These are phyloP conservation scores for Neosilurus mollespiculum DNA, from an alignment of 2,797 vertebrate species.

Conservation along the genomic window DNA sequence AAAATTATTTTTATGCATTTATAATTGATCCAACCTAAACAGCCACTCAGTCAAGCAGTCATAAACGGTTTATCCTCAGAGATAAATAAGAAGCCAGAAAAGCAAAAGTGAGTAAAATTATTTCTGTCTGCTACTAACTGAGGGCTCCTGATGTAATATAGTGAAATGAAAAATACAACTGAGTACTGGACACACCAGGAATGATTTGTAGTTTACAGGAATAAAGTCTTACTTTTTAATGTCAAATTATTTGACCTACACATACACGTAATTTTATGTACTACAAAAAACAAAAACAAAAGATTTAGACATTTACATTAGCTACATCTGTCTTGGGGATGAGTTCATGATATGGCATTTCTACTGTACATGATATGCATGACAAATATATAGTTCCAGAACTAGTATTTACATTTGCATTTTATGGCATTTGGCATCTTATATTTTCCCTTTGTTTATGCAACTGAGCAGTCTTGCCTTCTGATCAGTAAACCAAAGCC, in stretches of 20 bases:
- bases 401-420: not conserved
- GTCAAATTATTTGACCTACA: not conserved
- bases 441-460: no score
- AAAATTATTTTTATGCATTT: not conserved
- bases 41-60: not conserved
- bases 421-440: no score
- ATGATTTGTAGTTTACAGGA: not conserved
- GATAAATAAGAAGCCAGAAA: not conserved
- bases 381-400: not conserved
- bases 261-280: not conserved
- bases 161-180: slow-evolving; percentile 15
- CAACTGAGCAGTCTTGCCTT: no score
- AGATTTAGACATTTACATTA: not conserved
- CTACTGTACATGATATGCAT: not conserved
- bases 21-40: not conserved
- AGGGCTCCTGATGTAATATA: slow-evolving; percentile 11
- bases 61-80: not conserved
- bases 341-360: not conserved
- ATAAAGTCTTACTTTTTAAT: slow-evolving; percentile 7
- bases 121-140: slow-evolving; percentile 3
- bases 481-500: no score
- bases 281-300: not conserved
- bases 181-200: not conserved
- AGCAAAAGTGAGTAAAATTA: slow-evolving; percentile 5
- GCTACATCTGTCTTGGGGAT: not conserved